Base-by-base conservation (phyloP, 2,888 invertebrate species). In the Uropetala carovei region DNA sequence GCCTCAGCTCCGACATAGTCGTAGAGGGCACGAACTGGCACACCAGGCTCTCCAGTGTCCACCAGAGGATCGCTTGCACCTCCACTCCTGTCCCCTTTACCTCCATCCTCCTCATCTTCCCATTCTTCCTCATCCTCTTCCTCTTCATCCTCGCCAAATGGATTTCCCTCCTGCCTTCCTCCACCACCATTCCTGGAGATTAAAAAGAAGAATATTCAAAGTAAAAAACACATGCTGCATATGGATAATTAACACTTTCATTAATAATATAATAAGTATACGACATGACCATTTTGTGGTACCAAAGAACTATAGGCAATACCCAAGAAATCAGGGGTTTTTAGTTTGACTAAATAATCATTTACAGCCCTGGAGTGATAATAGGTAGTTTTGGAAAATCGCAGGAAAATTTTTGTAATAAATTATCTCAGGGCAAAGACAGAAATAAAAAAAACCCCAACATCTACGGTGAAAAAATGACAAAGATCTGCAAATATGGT, bases 1-100 rank as follows among this genome's bases (percentile, higher is more conserved):
- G 98, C 98, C 96, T 99, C 99, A 1, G 99, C 98, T 93, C 99
- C 99, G 93, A 98, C 98, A 94, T 99, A 99, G 95, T 99, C 99
- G 95, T 99, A 99, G 64, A 99, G 96, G 83, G 99, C 99, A 94
- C 98, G 97, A 91, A 99, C 99, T 64, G 98, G 98, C 94, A 99
- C 97, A 84, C 99, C 99, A 18, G 98, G 98, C 95, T 99, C 98
- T 82, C 99, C 99, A 93, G 97, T 98, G 95, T 99, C 99, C 27
- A 98, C 98, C 93, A 99, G 96, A 58, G 98, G 97, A 92, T 95
- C 96, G 93, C 95, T 96, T 93, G 96, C 96, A 93, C 97, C 97
- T 95, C 97, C 98, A 94, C 98, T 98, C 95, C 98, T 98, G 94
- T 97, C 97, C 94, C 97, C 97, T 43, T 68, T 68, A 5, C 64